Base-by-base conservation (phyloP, 2,797 vertebrate genomes). In the Scolopax rusticola region DNA sequence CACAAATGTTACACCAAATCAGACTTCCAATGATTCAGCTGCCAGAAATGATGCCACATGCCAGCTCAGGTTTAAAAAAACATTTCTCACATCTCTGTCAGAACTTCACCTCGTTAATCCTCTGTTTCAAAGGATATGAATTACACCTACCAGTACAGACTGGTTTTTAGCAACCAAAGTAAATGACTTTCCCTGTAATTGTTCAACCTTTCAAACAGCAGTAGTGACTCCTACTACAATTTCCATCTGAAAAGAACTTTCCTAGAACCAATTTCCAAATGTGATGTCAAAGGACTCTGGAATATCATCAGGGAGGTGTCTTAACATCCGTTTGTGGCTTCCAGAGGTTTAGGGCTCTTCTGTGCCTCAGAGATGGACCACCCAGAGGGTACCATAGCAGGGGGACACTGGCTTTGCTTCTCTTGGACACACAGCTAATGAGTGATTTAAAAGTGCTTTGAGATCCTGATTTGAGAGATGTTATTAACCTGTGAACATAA, bases 201-300 rank as follows among this genome's bases (percentile, higher is more conserved):
- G 84, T 85, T 92, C 82, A 73, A 71, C 53, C 57, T 91, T 68
- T 84, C 76, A 73, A 57, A 78, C 89, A 80, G 28, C 77, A 47
- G 71, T 1, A 27, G 71, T 45, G 84, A 85, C 90, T 95, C 89
- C 91, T 63, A 59, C 94, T 36, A 87, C 71, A 89, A 8, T 93
- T 96, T 94, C 95, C 94, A 97, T 91, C 93, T 16, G 65, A 86
- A 94, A 33, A 88, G 87, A 95, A 96, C 95, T 95, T 96, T 96
- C 96, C 94, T 93, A 93, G 89, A 74, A 79, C 54, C 70, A 8
- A 12, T 91, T 86, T 96, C 94, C 95, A 96, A 94, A 40, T 32
- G 93, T 95, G 94, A 96, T 96, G 94, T 93, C 96, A 96, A 93
- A 95, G 73, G 77, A 28, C 74, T 89, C 84, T 84, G 95, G 95